phyloP scores from a whole-genome alignment of 1,140 invertebrate species.

The Scylla paramamosain region DNA sequence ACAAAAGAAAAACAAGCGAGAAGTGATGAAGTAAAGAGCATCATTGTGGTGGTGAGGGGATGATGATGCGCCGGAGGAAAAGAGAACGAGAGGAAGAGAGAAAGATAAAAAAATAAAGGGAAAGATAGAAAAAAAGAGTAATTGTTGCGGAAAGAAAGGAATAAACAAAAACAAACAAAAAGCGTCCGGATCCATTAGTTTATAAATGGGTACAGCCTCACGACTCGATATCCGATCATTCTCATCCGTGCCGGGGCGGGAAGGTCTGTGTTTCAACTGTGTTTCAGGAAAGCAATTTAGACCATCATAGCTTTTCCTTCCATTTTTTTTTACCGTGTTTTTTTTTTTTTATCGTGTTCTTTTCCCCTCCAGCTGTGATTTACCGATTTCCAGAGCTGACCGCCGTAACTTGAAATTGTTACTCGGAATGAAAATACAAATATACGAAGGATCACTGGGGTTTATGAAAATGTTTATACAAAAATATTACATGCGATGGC shows the following conservation, averaged over 20 bases:
- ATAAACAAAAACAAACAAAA: too few species aligned
- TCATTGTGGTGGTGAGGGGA: background rate
- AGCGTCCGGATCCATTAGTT: background rate
- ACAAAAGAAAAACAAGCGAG: too few species aligned
- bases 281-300: slow-evolving; percentile 21
- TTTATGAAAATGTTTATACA: background rate
- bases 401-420: background rate
- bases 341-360: too few species aligned
- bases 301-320: background rate
- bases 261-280: background rate
- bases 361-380: background rate
- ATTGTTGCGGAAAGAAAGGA: too few species aligned
- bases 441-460: background rate
- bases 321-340: too few species aligned
- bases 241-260: background rate
- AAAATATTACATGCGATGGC: too few species aligned
- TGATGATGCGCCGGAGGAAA: background rate
- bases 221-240: background rate
- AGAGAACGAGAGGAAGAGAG: background rate
- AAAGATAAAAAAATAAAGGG: background rate
- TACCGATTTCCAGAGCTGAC: background rate
- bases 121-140: too few species aligned
- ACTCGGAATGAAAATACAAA: background rate
- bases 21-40: too few species aligned
- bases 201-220: slow-evolving; percentile 1